Base-by-base conservation (phyloP, 2,888 invertebrate species). In the Oxytorus armatus region DNA sequence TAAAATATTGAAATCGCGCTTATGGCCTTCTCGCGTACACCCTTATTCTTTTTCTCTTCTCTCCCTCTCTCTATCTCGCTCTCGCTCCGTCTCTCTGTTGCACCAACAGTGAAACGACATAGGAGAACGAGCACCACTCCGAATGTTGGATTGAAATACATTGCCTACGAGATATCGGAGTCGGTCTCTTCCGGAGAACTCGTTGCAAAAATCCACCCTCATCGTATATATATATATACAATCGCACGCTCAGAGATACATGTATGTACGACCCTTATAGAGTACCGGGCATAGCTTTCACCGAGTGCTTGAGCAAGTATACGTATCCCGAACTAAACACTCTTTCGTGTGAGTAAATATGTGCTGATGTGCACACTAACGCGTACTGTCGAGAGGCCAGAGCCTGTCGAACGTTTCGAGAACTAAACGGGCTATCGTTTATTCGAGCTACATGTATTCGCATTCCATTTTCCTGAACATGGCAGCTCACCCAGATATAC, bases 1-100 rank as follows among this genome's bases (percentile, higher is more conserved):
- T 84, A 81, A 85, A 85, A 85, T 84, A 85, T 85, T 84, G 82
- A 85, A 85, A 80, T 77, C 79, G 70, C 82, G 81, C 82, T 84
- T 84, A 84, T 82, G 77, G 79, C 79, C 73, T 63, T 66, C 63
- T 39, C 73, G 57, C 59, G 57, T 36, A 47, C 16, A 59, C 51
- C 39, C 51, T 57, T 59, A 25, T 75, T 49, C 68, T 53, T 49
- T 36, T 47, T 39, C 5, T 68, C 16, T 10, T 51, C 21, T 33
- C 47, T 33, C 18, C 18, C 5, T 18, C 36, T 44, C 55, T 59
- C 42, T 53, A 36, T 36, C 65, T 65, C 21, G 33, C 39, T 25
- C 25, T 44, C 33, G 36, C 36, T 39, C 33, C 8, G 2, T 55
- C 57, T 44, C 18, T 47, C 29, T 18, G 16, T 21, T 49, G 25